Conservation (phyloP, 2,888 invertebrate genomes). For the Drosophila mulleri region DNA sequence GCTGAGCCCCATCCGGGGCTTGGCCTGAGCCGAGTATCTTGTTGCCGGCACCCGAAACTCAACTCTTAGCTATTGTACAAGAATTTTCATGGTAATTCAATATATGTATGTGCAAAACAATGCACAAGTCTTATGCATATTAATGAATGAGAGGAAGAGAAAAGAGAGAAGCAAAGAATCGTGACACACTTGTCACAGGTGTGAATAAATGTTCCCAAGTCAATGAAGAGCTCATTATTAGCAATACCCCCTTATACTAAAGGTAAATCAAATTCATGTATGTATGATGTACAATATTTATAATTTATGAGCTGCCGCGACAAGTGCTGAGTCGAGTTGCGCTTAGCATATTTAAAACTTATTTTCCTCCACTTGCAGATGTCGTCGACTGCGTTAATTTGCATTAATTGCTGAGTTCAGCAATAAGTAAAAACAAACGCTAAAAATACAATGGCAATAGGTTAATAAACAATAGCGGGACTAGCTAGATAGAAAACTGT, state of each 20-base stretch:
- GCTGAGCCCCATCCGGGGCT: slow-evolving; percentile 31
- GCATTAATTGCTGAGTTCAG: slow-evolving; percentile 37
- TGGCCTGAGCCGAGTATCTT: slow-evolving; percentile 27
- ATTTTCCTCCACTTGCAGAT: slow-evolving; percentile 30
- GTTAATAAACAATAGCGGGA: slow-evolving; percentile 17
- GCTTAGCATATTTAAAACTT: slow-evolving; percentile 29
- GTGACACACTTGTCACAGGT: slow-evolving; percentile 58
- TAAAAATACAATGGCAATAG: slow-evolving; percentile 15
- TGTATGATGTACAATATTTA: neutral
- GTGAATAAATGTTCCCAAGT: slow-evolving; percentile 42
- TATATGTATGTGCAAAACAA: slow-evolving; percentile 3
- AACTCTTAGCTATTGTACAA: neutral
- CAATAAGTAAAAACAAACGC: slow-evolving; percentile 14
- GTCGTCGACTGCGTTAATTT: slow-evolving; percentile 44
- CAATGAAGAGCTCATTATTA: slow-evolving; percentile 24
- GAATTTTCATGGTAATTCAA: slow-evolving; percentile 19
- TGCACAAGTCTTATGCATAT: slow-evolving; percentile 22
- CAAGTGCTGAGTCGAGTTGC: slow-evolving; percentile 25
- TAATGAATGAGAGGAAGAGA: slow-evolving; percentile 16
- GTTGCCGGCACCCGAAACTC: neutral
- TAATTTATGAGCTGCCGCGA: slow-evolving; percentile 17
- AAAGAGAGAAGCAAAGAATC: slow-evolving; percentile 17
- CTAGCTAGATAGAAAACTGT: slow-evolving; percentile 15
- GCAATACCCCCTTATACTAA: slow-evolving; percentile 4
- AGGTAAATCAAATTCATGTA: neutral